Conservation (phyloP, 2,113 vertebrate genomes). For the Pelvicachromis taeniatus region DNA sequence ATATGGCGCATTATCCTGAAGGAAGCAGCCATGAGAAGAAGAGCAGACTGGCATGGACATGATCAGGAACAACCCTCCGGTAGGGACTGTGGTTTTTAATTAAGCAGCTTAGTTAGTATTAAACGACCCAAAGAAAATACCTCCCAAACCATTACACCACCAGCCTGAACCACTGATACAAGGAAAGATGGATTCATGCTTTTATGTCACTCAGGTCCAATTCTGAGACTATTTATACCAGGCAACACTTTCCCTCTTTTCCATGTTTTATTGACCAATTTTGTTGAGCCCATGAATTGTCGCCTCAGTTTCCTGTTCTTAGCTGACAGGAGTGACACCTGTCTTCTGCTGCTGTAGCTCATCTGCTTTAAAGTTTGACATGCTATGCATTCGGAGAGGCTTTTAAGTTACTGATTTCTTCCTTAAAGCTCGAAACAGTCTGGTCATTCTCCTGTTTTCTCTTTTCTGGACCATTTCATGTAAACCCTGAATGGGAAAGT, state of each 20-base stretch:
- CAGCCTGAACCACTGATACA: too few species aligned
- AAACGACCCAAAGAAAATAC: neutral
- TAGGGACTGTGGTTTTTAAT: neutral
- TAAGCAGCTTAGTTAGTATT: neutral
- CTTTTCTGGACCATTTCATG: neutral
- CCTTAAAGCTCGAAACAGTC: neutral
- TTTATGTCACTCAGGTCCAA: too few species aligned
- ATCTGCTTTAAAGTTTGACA: neutral
- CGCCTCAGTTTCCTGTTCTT: too few species aligned
- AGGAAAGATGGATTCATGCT: too few species aligned
- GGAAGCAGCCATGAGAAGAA: neutral
- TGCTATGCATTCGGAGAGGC: neutral
- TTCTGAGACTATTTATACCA: too few species aligned
- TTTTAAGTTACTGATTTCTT: neutral
- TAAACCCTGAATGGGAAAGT: neutral
- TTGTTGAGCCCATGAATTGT: too few species aligned
- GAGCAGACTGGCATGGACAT: neutral
- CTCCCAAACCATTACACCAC: too few species aligned
- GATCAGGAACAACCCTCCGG: neutral
- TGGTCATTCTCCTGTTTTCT: neutral
- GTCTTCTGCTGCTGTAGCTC: neutral
- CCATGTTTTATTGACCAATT: too few species aligned
- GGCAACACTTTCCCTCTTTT: too few species aligned
- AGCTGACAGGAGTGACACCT: neutral
- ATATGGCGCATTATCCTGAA: neutral